Evolutionary conservation across 2,888 invertebrate genomes (phyloP).

Genomic region (Tillus elongatus): DNA sequence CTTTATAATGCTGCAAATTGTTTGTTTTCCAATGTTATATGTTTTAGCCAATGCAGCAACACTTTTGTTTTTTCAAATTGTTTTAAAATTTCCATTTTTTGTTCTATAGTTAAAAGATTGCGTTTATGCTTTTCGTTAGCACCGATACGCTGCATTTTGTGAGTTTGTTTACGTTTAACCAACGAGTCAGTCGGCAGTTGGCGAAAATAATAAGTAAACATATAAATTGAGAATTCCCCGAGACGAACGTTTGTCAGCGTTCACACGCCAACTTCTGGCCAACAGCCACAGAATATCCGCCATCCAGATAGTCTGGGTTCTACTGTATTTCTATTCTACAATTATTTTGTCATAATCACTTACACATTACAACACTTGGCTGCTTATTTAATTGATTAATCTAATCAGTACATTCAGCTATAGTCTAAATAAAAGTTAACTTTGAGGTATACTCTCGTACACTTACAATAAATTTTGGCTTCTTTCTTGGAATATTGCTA

Average conservation of each 20-base stretch:
- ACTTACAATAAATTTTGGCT: slow-evolving; percentile 60
- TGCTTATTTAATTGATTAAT: too few species aligned
- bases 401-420: too few species aligned
- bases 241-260: too few species aligned
- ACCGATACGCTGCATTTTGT: too few species aligned
- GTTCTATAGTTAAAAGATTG: neutral
- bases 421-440: too few species aligned
- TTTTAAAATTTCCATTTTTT: neutral
- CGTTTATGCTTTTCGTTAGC: slow-evolving; percentile 3
- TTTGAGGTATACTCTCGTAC: too few species aligned
- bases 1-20: slow-evolving; percentile 7
- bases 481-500: slow-evolving; percentile 77
- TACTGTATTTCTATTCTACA: neutral
- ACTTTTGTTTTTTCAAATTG: slow-evolving; percentile 6
- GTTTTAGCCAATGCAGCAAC: slow-evolving; percentile 4
- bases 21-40: slow-evolving; percentile 10
- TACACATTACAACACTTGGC: neutral
- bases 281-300: slow-evolving; percentile 1
- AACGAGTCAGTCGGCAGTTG: neutral
- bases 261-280: slow-evolving; percentile 3
- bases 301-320: neutral
- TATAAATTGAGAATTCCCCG: neutral
- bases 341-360: neutral
- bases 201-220: neutral
- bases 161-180: too few species aligned